Evolutionary conservation across 2,888 invertebrate species (phyloP).

Genomic region (Cephus rjabovi): DNA sequence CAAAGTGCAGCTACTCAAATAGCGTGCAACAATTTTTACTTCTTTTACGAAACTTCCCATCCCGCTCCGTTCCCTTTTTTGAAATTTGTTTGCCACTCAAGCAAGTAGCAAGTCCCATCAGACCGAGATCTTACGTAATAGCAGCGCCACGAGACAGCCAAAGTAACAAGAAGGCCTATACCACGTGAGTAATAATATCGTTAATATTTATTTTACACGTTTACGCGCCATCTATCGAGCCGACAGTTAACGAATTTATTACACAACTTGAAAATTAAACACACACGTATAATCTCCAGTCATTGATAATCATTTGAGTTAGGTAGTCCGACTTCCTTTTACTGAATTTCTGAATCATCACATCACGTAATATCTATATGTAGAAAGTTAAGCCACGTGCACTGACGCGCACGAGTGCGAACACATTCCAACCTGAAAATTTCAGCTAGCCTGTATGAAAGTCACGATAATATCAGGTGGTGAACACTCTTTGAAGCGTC

Average conservation of each 20-base stretch:
- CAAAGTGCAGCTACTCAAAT: not conserved
- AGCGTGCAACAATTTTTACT: not conserved
- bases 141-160: not conserved
- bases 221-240: conserved; percentile 34
- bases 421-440: not conserved
- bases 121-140: not conserved
- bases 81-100: not conserved
- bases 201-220: conserved; percentile 22
- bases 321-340: not conserved
- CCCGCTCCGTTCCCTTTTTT: not conserved
- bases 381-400: not conserved
- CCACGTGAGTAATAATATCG: conserved; percentile 13
- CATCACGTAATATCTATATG: not conserved
- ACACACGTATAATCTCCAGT: not conserved
- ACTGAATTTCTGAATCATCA: not conserved
- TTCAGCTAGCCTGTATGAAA: not conserved
- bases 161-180: not conserved
- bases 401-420: not conserved
- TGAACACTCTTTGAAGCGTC: not conserved
- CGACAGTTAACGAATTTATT: conserved; percentile 43
- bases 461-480: not conserved
- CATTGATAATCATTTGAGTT: not conserved
- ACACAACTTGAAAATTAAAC: conserved; percentile 10
- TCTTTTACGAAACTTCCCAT: not conserved
- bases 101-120: not conserved